Evolutionary conservation across 2,113 vertebrate species (phyloP).

Genomic region (Micronisus gabar): DNA sequence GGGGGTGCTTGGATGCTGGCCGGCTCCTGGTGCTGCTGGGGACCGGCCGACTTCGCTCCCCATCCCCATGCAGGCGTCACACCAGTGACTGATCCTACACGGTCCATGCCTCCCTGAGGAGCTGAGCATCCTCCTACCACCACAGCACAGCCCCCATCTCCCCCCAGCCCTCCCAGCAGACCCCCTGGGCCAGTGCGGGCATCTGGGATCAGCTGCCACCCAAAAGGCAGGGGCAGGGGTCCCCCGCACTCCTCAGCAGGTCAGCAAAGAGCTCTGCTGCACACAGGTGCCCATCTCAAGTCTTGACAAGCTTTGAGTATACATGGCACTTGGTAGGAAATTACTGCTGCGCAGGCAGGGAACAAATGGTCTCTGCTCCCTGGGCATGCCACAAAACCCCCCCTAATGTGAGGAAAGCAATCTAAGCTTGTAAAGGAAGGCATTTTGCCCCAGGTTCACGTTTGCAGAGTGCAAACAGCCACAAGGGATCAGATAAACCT

Average conservation of each 20-base stretch:
- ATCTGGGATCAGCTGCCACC: not conserved
- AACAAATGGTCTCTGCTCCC: not conserved
- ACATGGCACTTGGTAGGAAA: not conserved
- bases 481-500: not conserved
- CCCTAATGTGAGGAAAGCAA: accelerated
- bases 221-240: not conserved
- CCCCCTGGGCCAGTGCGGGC: accelerated
- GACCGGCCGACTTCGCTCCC: accelerated
- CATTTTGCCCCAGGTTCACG: not conserved
- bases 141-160: accelerated
- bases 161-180: not conserved
- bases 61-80: accelerated
- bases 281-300: not conserved
- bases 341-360: not conserved
- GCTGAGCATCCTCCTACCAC: not conserved
- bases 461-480: not conserved
- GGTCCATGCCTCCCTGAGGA: not conserved
- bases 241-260: too few relatives aligned
- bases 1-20: not conserved
- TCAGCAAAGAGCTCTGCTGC: too few relatives aligned
- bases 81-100: accelerated
- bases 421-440: too few relatives aligned
- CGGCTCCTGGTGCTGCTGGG: not conserved
- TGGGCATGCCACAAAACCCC: not conserved
- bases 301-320: not conserved